phyloP scores from a whole-genome alignment of 2,797 vertebrate species.

The Phrynocephalus guinanensis region DNA sequence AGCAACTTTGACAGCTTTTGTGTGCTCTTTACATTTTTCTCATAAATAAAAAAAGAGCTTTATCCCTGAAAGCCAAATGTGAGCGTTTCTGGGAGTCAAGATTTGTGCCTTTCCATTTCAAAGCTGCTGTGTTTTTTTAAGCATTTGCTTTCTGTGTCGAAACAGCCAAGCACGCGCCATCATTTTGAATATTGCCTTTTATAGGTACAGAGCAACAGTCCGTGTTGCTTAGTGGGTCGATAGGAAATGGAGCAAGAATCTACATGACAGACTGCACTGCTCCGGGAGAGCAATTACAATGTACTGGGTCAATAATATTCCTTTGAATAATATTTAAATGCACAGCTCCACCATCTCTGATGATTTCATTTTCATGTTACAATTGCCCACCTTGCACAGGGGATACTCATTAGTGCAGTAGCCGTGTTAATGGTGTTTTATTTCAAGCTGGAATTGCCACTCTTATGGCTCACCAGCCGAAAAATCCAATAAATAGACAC shows the following conservation, averaged over 20 bases:
- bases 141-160: constrained; percentile 18
- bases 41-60: constrained; percentile 26
- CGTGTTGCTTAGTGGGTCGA: not conserved
- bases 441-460: constrained; percentile 1
- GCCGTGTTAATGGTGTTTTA: constrained; percentile 10
- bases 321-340: constrained; percentile 55
- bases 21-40: not conserved
- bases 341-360: constrained; percentile 24
- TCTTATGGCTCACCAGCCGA: constrained; percentile 20
- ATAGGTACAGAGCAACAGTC: constrained; percentile 7
- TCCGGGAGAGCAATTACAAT: constrained; percentile 15
- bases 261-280: constrained; percentile 14
- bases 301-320: constrained; percentile 31
- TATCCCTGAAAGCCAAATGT: not conserved
- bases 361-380: constrained; percentile 25
- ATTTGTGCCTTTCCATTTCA: constrained; percentile 32
- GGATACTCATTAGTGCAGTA: constrained; percentile 28
- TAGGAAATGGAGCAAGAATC: constrained; percentile 53
- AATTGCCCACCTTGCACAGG: constrained; percentile 28
- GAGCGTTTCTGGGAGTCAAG: not conserved
- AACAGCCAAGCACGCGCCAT: not conserved
- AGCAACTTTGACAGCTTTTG: not conserved
- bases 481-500: constrained; percentile 8
- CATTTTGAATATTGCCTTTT: constrained; percentile 18
- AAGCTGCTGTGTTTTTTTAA: constrained; percentile 32